phyloP scores from a whole-genome alignment of 2,797 vertebrate species.

The Monodelphis domestica region DNA sequence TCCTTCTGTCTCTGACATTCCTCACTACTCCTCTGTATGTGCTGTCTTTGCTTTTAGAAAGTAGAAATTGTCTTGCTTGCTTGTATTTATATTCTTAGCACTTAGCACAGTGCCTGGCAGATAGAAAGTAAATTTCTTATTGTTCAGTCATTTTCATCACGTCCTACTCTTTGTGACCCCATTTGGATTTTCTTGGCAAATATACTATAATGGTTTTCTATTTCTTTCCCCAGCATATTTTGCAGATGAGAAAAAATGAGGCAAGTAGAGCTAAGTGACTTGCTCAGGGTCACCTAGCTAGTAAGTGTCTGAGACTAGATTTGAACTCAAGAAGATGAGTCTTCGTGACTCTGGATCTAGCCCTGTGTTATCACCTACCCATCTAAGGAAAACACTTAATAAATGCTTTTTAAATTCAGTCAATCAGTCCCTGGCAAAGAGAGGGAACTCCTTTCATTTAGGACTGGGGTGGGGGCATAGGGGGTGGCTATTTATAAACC shows the following conservation, averaged over 20 bases:
- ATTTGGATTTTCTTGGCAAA: not conserved
- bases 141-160: not conserved
- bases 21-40: not conserved
- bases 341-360: not conserved
- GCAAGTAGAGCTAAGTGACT: not conserved
- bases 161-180: not conserved
- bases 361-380: not conserved
- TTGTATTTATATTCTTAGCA: not conserved
- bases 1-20: not conserved
- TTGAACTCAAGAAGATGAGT: not conserved
- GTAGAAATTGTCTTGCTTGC: not conserved
- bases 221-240: not conserved
- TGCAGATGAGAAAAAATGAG: not conserved
- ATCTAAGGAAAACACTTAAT: not conserved
- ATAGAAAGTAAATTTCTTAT: not conserved
- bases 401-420: not conserved
- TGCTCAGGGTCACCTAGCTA: not conserved
- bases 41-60: not conserved
- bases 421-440: not conserved
- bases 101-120: not conserved
- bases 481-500: not conserved
- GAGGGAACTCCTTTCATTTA: slow-evolving; percentile 45
- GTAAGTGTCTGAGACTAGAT: not conserved
- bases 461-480: slow-evolving; percentile 1
- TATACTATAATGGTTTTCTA: not conserved